Percentiles rank a stretch among this genome's conserved stretches.
Conservation (phyloP, 2,888 invertebrate species). For the Bursaphelenchus okinawaensis region DNA sequence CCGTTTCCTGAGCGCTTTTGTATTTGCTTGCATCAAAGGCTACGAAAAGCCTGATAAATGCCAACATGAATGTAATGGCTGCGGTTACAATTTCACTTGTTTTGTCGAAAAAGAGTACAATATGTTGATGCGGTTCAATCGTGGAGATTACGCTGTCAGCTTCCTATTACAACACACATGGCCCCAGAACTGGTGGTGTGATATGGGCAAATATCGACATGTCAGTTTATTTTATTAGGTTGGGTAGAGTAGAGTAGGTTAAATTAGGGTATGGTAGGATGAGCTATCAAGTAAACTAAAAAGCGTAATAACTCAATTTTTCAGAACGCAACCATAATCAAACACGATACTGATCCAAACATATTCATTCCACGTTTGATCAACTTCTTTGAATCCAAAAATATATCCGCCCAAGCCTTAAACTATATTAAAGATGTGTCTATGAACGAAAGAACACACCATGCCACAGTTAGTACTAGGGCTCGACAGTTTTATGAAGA, state of each 20-base stretch:
- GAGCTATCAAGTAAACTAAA: no score
- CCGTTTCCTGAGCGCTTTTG: constrained; percentile 46
- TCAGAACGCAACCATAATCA: background rate
- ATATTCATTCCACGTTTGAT: background rate
- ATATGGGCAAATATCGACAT: background rate
- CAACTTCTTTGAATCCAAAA: background rate
- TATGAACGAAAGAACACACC: constrained; percentile 28
- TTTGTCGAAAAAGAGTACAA: constrained; percentile 44
- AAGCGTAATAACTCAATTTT: no score
- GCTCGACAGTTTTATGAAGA: constrained; percentile 32
- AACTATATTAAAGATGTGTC: background rate
- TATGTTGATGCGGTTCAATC: constrained; percentile 26
- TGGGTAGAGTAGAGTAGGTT: no score
- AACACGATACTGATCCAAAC: background rate
- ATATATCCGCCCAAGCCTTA: background rate
- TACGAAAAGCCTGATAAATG: background rate
- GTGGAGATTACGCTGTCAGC: background rate
- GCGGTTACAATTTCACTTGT: constrained; percentile 48
- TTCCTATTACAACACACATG: background rate
- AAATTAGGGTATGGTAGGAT: no score
- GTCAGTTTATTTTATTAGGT: no score
- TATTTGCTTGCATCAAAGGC: background rate
- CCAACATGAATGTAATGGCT: constrained; percentile 41
- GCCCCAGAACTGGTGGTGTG: background rate
- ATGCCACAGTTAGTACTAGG: constrained; percentile 37